phyloP scores from a whole-genome alignment of 2,888 invertebrate genomes.

The Escarpia spicata region DNA sequence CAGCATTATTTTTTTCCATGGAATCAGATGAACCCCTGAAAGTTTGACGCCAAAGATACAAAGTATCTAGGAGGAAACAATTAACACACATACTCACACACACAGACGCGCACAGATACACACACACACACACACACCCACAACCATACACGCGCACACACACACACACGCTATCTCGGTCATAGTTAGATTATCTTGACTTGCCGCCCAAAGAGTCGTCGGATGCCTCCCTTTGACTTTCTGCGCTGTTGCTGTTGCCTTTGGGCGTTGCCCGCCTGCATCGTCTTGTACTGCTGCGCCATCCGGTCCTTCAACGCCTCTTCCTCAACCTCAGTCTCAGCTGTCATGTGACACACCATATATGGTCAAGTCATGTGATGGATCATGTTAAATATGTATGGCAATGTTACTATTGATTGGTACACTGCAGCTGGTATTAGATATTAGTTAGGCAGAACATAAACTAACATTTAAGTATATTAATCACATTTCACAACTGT shows the following conservation, averaged over 20 bases:
- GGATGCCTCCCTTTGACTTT: conserved; percentile 50
- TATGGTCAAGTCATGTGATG: conserved; percentile 25
- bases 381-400: neutral
- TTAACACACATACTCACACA: too few relatives aligned
- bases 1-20: too few relatives aligned
- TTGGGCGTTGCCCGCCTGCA: conserved; percentile 25
- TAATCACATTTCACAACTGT: neutral
- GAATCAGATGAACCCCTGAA: too few relatives aligned
- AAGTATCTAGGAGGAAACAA: too few relatives aligned
- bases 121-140: too few relatives aligned
- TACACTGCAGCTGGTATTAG: neutral
- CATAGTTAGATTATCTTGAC: neutral
- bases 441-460: neutral
- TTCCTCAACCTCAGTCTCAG: conserved; percentile 59
- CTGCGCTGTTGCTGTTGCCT: conserved; percentile 24
- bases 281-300: conserved; percentile 45
- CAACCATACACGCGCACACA: too few relatives aligned
- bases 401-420: neutral
- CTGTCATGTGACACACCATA: conserved; percentile 40
- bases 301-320: conserved; percentile 50
- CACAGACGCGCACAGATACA: too few relatives aligned
- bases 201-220: neutral
- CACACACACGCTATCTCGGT: too few relatives aligned
- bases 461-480: neutral
- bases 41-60: too few relatives aligned